phyloP scores from a whole-genome alignment of 2,113 vertebrate species.

The Mormyrus iriodes region DNA sequence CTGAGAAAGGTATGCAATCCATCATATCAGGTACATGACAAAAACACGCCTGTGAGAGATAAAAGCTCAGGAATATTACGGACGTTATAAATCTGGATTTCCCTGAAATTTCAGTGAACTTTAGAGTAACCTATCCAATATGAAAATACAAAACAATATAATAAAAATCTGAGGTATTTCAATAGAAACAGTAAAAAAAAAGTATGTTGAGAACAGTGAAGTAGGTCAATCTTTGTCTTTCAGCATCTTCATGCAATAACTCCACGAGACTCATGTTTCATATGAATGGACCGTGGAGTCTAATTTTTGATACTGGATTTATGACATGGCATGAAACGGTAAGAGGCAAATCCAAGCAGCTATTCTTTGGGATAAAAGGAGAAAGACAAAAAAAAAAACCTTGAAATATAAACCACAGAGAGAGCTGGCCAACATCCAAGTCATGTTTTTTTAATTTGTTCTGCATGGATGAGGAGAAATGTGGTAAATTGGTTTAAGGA shows the following conservation, averaged over 20 bases:
- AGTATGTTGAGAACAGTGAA: not conserved
- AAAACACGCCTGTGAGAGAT: not conserved
- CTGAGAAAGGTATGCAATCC: not conserved
- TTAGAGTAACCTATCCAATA: conserved; percentile 37
- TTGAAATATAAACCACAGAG: not conserved
- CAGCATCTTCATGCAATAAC: not conserved
- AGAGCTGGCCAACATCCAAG: conserved; percentile 29
- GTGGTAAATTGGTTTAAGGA: conserved; percentile 36
- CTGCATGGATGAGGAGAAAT: conserved; percentile 42
- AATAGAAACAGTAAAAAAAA: not conserved
- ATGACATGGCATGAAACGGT: not conserved
- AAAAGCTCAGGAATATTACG: not conserved
- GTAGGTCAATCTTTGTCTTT: not conserved
- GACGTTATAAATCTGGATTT: not conserved
- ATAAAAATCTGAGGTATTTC: not conserved
- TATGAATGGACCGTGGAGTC: not conserved
- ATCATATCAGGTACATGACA: not conserved
- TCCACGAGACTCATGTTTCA: not conserved
- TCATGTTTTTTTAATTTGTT: conserved; percentile 54
- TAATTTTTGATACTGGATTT: not conserved
- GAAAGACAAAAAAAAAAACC: not conserved
- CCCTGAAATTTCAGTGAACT: conserved; percentile 25
- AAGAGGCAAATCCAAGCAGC: not conserved
- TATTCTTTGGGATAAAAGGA: not conserved
- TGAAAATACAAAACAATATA: not conserved